Percentiles rank a stretch among this genome's conserved stretches.
phyloP scores from a whole-genome alignment of 2,113 vertebrate genomes.

The Tretioscincus oriximinensis region DNA sequence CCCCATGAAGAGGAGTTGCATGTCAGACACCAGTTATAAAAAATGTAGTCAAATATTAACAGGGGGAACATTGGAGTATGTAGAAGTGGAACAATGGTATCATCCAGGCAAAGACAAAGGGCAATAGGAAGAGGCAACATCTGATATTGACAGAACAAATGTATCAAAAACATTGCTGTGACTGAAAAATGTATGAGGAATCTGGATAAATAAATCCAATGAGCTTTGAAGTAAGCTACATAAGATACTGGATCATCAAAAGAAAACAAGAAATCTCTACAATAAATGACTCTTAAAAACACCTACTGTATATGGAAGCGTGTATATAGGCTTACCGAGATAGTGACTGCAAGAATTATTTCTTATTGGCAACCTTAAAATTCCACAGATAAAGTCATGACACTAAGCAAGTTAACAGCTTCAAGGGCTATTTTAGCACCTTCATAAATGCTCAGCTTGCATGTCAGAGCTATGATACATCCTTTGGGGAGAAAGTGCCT shows the following conservation, averaged over 20 bases:
- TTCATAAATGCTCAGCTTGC: background rate
- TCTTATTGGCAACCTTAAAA: constrained; percentile 1
- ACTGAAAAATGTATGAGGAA: no score
- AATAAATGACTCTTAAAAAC: background rate
- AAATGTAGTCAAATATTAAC: no score
- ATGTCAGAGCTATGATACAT: background rate
- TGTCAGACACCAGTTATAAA: no score
- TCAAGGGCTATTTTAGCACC: constrained; percentile 6
- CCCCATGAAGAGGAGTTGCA: no score
- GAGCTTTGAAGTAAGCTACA: constrained; percentile 8
- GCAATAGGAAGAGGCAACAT: no score
- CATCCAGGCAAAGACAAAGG: no score
- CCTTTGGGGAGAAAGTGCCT: background rate
- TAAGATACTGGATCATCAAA: background rate
- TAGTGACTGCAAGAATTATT: background rate
- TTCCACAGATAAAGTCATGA: background rate
- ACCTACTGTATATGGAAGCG: background rate
- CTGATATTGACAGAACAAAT: no score
- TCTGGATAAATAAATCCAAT: background rate
- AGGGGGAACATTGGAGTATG: no score
- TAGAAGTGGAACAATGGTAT: no score
- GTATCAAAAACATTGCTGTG: no score
- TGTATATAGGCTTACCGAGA: background rate
- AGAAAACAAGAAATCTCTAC: background rate
- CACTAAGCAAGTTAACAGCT: constrained; percentile 2